These are phyloP conservation scores for Pachycephus smyrnensis DNA, from an alignment of 2,888 invertebrate genomes.

Conservation along the genomic window DNA sequence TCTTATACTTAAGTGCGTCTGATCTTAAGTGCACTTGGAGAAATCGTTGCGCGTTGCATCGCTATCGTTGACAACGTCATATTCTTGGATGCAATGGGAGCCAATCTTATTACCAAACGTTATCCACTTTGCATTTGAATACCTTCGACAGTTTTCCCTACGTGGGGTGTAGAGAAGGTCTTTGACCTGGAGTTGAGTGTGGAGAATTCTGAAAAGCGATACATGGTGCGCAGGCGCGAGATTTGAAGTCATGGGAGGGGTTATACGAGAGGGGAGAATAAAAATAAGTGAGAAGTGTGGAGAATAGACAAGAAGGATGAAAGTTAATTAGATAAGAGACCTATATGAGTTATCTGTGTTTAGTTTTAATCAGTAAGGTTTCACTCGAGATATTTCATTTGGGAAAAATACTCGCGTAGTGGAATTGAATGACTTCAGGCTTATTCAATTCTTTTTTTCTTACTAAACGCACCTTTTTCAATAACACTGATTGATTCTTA, in stretches of 20 bases:
- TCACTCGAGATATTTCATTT: neutral
- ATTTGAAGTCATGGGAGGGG: conserved; percentile 9
- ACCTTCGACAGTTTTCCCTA: conserved; percentile 1
- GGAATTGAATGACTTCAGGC: neutral
- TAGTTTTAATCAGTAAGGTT: neutral
- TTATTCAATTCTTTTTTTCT: neutral
- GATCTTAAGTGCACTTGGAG: neutral
- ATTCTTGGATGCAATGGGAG: conserved; percentile 15
- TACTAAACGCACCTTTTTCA: neutral
- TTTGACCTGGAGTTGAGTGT: neutral
- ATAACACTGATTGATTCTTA: too few relatives aligned
- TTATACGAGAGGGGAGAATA: neutral
- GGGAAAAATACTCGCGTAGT: neutral
- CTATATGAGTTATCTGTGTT: neutral
- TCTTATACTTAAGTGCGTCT: neutral
- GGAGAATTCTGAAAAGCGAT: neutral
- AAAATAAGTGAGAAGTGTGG: neutral
- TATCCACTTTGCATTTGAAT: conserved; percentile 37
- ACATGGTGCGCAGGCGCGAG: neutral
- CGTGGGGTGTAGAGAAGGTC: neutral
- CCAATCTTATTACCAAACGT: conserved; percentile 37
- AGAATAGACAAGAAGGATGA: neutral
- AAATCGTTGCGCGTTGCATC: neutral
- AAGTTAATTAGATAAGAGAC: neutral
- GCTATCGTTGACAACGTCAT: neutral